Conservation (phyloP, 2,113 vertebrate species). For the Corythornis madagascariensis region DNA sequence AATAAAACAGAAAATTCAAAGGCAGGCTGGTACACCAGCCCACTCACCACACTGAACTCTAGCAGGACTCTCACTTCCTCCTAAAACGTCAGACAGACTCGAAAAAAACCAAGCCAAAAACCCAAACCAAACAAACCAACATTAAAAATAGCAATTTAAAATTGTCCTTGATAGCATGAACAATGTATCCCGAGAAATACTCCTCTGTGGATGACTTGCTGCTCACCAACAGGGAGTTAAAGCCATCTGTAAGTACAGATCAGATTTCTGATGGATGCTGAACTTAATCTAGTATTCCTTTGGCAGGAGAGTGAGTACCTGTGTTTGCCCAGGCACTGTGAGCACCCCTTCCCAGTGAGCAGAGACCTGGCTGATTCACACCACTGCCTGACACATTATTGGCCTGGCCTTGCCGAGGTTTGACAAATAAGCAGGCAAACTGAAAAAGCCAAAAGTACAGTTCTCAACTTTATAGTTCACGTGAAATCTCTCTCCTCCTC, state of each 20-base stretch:
- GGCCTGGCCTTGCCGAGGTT: fast-evolving
- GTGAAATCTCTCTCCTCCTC: neutral
- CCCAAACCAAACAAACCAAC: neutral
- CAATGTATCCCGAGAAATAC: neutral
- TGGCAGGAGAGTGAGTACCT: neutral
- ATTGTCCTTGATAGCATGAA: neutral
- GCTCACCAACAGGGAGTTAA: neutral
- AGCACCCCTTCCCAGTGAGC: neutral
- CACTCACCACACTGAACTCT: neutral
- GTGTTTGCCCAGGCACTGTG: neutral
- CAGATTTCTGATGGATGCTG: constrained; percentile 27
- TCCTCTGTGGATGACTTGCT: neutral
- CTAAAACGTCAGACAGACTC: fast-evolving
- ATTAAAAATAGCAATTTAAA: neutral
- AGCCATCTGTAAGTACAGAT: constrained; percentile 34
- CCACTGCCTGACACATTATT: neutral
- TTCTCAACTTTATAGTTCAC: neutral
- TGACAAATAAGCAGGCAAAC: neutral
- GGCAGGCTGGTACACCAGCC: neutral
- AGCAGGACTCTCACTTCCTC: neutral
- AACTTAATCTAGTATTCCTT: constrained; percentile 42
- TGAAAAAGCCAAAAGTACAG: neutral
- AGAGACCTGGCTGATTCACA: neutral
- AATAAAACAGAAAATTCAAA: constrained; percentile 20
- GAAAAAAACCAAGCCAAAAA: neutral